These are phyloP conservation scores for Icerya purchasi DNA, from an alignment of 2,888 invertebrate genomes.

Conservation along the genomic window DNA sequence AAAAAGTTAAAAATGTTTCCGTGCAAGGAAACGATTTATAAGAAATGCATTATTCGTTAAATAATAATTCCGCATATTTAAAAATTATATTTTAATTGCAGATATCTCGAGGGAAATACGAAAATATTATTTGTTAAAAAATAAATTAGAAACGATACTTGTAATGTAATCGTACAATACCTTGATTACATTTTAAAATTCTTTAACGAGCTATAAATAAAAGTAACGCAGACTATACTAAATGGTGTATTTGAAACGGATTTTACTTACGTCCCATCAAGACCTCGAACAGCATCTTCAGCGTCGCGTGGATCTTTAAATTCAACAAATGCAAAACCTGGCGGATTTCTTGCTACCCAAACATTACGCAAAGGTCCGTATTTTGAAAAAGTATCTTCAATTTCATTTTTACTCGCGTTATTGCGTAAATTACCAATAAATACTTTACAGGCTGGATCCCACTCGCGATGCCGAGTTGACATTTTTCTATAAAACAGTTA, in stretches of 20 bases:
- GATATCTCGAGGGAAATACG: too few relatives aligned
- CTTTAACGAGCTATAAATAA: neutral
- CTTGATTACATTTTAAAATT: neutral
- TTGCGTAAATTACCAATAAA: slow-evolving; percentile 81
- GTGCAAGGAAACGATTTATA: too few relatives aligned
- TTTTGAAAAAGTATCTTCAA: slow-evolving; percentile 67
- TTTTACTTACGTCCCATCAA: slow-evolving; percentile 55
- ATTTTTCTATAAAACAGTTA: too few relatives aligned
- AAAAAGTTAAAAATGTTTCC: too few relatives aligned
- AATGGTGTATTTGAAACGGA: neutral
- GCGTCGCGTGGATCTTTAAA: slow-evolving; percentile 74
- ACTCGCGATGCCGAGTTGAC: slow-evolving; percentile 46
- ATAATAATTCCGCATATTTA: too few relatives aligned
- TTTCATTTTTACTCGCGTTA: slow-evolving; percentile 71
- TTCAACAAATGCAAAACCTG: slow-evolving; percentile 77
- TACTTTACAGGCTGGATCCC: slow-evolving; percentile 75
- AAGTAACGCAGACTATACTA: neutral
- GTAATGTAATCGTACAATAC: neutral
- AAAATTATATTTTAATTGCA: too few relatives aligned
- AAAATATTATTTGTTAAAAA: too few relatives aligned
- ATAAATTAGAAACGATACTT: too few relatives aligned
- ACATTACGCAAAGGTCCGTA: slow-evolving; percentile 77
- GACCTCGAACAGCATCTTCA: slow-evolving; percentile 58
- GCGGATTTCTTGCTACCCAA: slow-evolving; percentile 84
- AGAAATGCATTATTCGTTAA: too few relatives aligned